A percentile compares a stretch with the other conserved stretches of the same genome.
phyloP scores from a whole-genome alignment of 2,888 invertebrate genomes.

The Thumatha senex region DNA sequence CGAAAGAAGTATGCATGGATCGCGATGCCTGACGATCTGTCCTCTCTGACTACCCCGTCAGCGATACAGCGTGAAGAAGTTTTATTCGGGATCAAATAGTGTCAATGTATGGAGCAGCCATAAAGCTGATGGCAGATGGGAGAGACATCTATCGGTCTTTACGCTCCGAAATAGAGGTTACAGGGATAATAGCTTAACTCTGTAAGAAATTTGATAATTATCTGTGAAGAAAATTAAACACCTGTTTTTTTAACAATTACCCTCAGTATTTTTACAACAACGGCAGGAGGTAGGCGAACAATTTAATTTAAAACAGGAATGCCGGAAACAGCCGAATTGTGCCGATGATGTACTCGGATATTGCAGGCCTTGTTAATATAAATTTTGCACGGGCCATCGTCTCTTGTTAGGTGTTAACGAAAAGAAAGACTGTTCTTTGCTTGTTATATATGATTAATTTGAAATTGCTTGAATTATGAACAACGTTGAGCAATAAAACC shows the following conservation, averaged over 20 bases:
- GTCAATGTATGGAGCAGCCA: no score
- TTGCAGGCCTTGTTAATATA: slow-evolving; percentile 62
- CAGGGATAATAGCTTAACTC: no score
- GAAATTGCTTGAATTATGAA: neutral
- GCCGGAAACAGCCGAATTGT: slow-evolving; percentile 36
- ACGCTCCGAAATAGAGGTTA: no score
- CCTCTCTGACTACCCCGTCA: no score
- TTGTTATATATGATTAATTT: slow-evolving; percentile 10
- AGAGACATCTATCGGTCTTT: no score
- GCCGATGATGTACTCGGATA: slow-evolving; percentile 64
- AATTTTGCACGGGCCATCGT: slow-evolving; percentile 49
- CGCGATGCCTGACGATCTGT: no score
- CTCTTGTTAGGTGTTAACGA: slow-evolving; percentile 13
- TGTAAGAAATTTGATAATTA: no score
- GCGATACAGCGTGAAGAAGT: no score
- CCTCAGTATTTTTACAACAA: slow-evolving; percentile 29
- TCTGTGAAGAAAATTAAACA: slow-evolving; percentile 2
- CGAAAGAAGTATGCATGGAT: no score
- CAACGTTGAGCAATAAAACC: neutral
- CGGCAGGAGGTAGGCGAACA: slow-evolving; percentile 57
- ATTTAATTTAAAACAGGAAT: slow-evolving; percentile 73
- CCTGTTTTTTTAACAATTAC: slow-evolving; percentile 7
- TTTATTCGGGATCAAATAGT: no score
- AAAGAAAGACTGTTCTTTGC: slow-evolving; percentile 9
- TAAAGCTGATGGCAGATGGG: no score